Percentiles rank a stretch among this genome's conserved stretches.
Evolutionary conservation across 2,113 vertebrate genomes (phyloP).

Genomic region (Pycnonotus jocosus): DNA sequence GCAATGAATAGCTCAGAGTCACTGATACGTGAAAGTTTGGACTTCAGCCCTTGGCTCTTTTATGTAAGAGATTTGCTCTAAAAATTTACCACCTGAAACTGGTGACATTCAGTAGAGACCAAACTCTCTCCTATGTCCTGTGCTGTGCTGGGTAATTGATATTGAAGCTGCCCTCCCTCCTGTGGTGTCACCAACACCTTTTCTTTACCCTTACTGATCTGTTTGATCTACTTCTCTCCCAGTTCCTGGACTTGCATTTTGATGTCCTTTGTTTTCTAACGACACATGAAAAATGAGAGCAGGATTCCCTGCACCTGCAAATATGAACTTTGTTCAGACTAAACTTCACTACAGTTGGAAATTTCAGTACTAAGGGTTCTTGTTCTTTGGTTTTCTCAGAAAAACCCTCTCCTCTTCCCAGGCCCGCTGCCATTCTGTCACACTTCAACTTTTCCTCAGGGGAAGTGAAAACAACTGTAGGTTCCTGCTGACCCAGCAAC

Average conservation of each 20-base stretch:
- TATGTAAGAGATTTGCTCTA: background rate
- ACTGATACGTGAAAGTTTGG: background rate
- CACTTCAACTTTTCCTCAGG: background rate
- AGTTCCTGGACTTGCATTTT: background rate
- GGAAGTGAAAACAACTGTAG: background rate
- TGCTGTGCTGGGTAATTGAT: rapidly evolving
- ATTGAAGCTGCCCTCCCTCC: background rate
- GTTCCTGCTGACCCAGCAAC: background rate
- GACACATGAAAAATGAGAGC: background rate
- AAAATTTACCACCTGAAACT: background rate
- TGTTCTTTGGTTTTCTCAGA: background rate
- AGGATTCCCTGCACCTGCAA: background rate
- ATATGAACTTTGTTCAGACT: background rate
- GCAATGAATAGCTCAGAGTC: background rate
- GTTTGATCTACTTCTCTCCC: background rate
- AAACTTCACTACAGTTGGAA: background rate
- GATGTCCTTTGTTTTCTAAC: background rate
- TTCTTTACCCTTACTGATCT: background rate
- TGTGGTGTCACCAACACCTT: background rate
- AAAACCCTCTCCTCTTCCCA: background rate
- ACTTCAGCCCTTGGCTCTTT: constrained; percentile 9
- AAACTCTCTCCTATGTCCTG: background rate
- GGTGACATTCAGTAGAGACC: background rate
- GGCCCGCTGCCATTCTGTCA: background rate
- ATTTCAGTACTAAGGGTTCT: background rate